Evolutionary conservation across 2,113 vertebrate genomes (phyloP), one percentile per base, ranked within the genome.

Genomic region (Dolichallabes microphthalmus): DNA sequence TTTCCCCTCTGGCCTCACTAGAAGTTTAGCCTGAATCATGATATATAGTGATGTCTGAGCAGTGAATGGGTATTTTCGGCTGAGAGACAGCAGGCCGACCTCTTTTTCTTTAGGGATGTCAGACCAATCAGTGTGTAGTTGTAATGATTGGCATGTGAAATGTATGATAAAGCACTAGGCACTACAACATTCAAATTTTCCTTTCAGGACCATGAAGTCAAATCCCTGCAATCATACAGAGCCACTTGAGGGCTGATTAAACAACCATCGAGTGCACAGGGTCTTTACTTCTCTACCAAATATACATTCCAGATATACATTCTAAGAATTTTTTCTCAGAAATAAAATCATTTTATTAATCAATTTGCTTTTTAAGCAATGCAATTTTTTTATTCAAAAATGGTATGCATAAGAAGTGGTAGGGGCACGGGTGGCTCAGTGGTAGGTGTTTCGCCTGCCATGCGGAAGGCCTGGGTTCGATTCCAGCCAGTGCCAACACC

Each of bases 1-100:
- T 63, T 61, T 80, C 58, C 25, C 35, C 58, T 80, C 78, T 80
- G 78, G 58, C 78, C 22, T 63, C 35, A 45, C 35, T 80, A 8
- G 35, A 63, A 45, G 22, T 63, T 63, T 30, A 80, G 2, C 60
- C 58, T n/a, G 35, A 20, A 64, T 80, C 57, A 22, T 80, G 78
- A 80, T 80, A 45, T 63, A n/a, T 80, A 45, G 35, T 63, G 30
- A 39, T 7, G 32, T 80, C 77, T 80, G 35, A 39, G 57, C 57
- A 80, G 15, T 39, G 57, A 39, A 9, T 45, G 57, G 57, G 22
- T 63, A 61, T 60, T 35, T 39, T 35, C 19, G 22, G 30, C 19
- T 60, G 77, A 39, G 4, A 57, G n/a, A 15, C 75, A 78, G 75
- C 27, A 58, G 75, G 2, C 27, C n/a, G 53, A 76, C 74, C n/a